Evolutionary conservation across 2,113 vertebrate genomes (phyloP).

Genomic region (Ochotona princeps): DNA sequence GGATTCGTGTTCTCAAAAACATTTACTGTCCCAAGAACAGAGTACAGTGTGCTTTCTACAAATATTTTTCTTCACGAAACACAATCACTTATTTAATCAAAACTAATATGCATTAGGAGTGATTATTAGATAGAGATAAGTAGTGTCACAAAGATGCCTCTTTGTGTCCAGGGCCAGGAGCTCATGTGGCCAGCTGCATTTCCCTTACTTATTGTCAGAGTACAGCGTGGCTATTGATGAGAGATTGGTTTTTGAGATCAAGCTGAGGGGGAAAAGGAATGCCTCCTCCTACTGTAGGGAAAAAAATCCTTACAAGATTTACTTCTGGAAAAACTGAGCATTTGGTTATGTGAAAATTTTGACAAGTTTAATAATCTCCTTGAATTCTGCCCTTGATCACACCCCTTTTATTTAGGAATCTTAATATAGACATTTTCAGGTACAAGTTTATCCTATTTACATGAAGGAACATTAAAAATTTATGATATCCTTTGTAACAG

Average conservation of each 20-base stretch:
- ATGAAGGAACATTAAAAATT: constrained; percentile 55
- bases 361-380: constrained; percentile 30
- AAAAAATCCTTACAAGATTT: not conserved
- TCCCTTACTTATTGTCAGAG: not conserved
- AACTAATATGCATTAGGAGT: not conserved
- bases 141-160: not conserved
- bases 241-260: constrained; percentile 4
- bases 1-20: not conserved
- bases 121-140: not conserved
- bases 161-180: not conserved
- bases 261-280: not conserved
- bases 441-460: constrained; percentile 37
- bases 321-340: constrained; percentile 8
- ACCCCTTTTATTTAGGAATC: constrained; percentile 29
- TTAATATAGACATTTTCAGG: constrained; percentile 42
- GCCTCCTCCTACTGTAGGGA: constrained; percentile 33
- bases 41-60: not conserved
- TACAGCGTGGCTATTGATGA: not conserved
- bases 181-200: not conserved
- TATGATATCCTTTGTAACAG: constrained; percentile 38
- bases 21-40: not conserved
- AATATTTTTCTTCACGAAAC: not conserved
- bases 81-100: not conserved
- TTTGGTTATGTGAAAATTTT: constrained; percentile 9
- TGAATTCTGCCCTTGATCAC: constrained; percentile 38